Conservation (phyloP, 2,888 invertebrate species). For the Drosophila mettleri region DNA sequence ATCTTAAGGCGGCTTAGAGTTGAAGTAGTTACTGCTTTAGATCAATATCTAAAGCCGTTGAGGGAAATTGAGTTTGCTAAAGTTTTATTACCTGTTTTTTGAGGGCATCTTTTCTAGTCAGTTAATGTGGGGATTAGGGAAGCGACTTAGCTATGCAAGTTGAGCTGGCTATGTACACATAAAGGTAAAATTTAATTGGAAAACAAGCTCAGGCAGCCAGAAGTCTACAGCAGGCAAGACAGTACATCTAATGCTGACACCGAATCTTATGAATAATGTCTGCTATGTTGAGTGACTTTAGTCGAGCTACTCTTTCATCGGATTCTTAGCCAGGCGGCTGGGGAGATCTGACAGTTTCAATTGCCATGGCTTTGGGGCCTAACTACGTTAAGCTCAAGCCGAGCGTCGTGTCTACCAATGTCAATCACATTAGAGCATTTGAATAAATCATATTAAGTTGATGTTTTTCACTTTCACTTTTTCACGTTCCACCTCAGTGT, state of each 20-base stretch:
- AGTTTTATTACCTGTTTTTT: constrained; percentile 49
- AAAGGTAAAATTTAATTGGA: constrained; percentile 22
- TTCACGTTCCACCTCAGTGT: constrained; percentile 6
- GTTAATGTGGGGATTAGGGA: constrained; percentile 36
- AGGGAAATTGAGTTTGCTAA: constrained; percentile 53
- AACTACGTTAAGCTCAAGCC: neutral
- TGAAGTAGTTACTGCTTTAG: constrained; percentile 37
- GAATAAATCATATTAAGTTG: constrained; percentile 8
- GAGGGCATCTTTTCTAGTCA: constrained; percentile 13
- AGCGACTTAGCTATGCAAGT: constrained; percentile 13
- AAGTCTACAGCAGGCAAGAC: neutral
- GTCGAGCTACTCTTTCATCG: neutral
- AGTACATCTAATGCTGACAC: neutral
- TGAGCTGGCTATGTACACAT: constrained; percentile 4
- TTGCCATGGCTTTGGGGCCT: neutral
- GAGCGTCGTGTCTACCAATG: constrained; percentile 2
- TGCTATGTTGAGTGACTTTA: constrained; percentile 1
- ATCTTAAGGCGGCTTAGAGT: constrained; percentile 38
- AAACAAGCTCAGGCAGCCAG: neutral
- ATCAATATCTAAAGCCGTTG: constrained; percentile 49
- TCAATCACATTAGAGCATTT: constrained; percentile 10
- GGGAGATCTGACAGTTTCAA: neutral
- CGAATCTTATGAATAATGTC: constrained; percentile 3
- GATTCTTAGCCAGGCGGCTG: neutral
- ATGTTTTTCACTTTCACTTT: constrained; percentile 11